These are phyloP conservation scores for Hirudo medicinalis DNA, from an alignment of 1,140 invertebrate genomes.

Conservation along the genomic window DNA sequence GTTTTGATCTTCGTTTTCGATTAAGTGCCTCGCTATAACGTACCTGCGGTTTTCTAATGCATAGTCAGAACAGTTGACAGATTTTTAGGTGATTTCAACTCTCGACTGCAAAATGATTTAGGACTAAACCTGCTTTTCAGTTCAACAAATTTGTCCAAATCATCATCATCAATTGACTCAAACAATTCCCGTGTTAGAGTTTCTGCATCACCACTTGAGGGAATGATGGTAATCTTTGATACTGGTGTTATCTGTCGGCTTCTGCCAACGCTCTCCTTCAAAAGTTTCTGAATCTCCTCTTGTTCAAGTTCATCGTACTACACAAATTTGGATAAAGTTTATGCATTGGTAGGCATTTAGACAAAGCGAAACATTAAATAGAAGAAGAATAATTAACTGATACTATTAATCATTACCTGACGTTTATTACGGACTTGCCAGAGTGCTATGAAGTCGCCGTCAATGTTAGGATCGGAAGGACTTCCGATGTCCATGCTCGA, in stretches of 20 bases:
- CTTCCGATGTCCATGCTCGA: not conserved
- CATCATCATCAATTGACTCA: not conserved
- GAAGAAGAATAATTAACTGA: not conserved
- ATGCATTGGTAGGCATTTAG: not conserved
- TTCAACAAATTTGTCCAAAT: not conserved
- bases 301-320: too few relatives aligned
- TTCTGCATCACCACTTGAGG: too few relatives aligned
- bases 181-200: not conserved
- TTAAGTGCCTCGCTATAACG: not conserved
- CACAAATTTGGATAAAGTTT: too few relatives aligned
- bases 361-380: not conserved
- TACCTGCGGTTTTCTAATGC: not conserved
- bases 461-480: constrained; percentile 11
- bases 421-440: not conserved
- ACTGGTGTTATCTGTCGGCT: too few relatives aligned
- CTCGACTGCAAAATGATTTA: not conserved
- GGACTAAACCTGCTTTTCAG: not conserved
- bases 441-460: constrained; percentile 12
- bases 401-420: not conserved
- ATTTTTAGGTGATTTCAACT: not conserved
- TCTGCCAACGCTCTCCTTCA: too few relatives aligned
- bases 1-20: constrained; percentile 1
- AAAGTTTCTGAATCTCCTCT: too few relatives aligned
- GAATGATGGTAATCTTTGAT: too few relatives aligned
- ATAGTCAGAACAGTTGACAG: not conserved